These are phyloP conservation scores for Gadus chalcogrammus DNA, from an alignment of 2,113 vertebrate genomes.

Conservation along the genomic window DNA sequence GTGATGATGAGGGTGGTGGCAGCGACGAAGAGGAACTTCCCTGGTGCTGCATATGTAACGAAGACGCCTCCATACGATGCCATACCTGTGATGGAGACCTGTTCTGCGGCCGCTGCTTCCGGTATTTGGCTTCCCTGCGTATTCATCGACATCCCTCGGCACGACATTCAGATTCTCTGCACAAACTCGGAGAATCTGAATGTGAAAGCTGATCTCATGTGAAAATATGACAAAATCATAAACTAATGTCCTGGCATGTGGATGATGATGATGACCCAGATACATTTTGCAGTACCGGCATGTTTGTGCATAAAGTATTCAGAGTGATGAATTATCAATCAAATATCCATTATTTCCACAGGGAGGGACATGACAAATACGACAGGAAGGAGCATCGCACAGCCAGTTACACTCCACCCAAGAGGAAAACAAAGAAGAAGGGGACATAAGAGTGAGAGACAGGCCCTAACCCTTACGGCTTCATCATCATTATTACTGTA, in stretches of 20 bases:
- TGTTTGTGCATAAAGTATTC: conserved; percentile 64
- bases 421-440: conserved; percentile 59
- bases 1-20: conserved; percentile 73
- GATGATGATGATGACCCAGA: conserved; percentile 57
- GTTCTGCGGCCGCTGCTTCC: conserved; percentile 91
- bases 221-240: conserved; percentile 23
- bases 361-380: conserved; percentile 92
- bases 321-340: conserved; percentile 63
- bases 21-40: conserved; percentile 87
- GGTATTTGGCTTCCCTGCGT: conserved; percentile 60
- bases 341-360: conserved; percentile 58
- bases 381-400: conserved; percentile 87
- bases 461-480: conserved; percentile 7
- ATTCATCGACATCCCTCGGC: not conserved
- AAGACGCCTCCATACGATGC: conserved; percentile 85
- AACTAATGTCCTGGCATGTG: conserved; percentile 42
- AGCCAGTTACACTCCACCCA: conserved; percentile 74
- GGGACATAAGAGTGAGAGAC: conserved; percentile 52
- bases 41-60: conserved; percentile 97
- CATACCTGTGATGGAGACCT: conserved; percentile 87
- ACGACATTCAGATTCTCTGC: not conserved
- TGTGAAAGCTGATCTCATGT: too few relatives aligned
- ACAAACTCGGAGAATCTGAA: too few relatives aligned
- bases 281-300: conserved; percentile 48
- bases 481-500: conserved; percentile 18